These are phyloP conservation scores for Rhyacophila evoluta DNA, from an alignment of 2,888 invertebrate genomes.

Conservation along the genomic window DNA sequence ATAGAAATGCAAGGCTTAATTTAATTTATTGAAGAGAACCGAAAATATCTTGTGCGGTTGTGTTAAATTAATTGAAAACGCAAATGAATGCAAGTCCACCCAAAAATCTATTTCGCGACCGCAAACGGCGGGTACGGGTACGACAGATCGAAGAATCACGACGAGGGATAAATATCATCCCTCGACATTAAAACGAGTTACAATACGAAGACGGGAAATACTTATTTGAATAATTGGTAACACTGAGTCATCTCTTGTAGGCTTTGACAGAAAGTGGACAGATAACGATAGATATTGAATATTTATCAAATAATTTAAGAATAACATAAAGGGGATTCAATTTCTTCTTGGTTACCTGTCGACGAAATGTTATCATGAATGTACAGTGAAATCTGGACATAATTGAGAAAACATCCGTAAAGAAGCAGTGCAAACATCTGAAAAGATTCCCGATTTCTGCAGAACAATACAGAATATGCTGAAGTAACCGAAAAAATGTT, in stretches of 20 bases:
- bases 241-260: slow-evolving; percentile 28
- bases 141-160: slow-evolving; percentile 11
- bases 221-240: slow-evolving; percentile 28
- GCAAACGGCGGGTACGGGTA: background rate
- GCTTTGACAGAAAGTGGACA: too few species aligned
- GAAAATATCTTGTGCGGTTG: background rate
- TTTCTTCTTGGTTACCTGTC: too few species aligned
- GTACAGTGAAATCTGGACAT: too few species aligned
- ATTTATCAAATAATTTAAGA: too few species aligned
- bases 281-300: too few species aligned
- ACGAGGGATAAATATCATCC: background rate
- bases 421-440: too few species aligned
- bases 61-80: background rate
- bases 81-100: slow-evolving; percentile 28
- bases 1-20: background rate
- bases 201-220: background rate
- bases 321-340: too few species aligned
- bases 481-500: too few species aligned
- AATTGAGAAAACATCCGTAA: too few species aligned
- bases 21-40: background rate
- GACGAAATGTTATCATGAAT: too few species aligned
- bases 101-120: slow-evolving; percentile 36
- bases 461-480: too few species aligned
- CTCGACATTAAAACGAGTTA: background rate
- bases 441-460: too few species aligned